phyloP scores from a whole-genome alignment of 2,797 vertebrate genomes.

The Melanotaenia pygmaea region DNA sequence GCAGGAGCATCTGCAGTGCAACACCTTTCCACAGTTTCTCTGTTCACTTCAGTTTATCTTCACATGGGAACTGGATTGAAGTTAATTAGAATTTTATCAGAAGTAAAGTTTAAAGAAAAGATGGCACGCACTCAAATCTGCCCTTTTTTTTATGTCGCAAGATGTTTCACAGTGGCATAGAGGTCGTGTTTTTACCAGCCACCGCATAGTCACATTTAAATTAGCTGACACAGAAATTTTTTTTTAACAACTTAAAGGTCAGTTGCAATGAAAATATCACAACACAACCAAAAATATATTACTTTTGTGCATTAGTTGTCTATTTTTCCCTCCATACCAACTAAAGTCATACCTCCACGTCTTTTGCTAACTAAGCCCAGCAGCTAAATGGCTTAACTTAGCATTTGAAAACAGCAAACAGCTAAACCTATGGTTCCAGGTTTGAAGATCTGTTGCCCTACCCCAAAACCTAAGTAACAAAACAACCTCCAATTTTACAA shows the following conservation, averaged over 20 bases:
- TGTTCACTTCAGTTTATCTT: slow-evolving; percentile 19
- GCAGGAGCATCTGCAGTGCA: slow-evolving; percentile 20
- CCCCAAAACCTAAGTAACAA: background rate
- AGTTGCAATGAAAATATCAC: background rate
- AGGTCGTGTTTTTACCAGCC: slow-evolving; percentile 35
- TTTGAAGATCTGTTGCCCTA: background rate
- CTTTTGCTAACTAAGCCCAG: background rate
- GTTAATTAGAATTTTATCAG: slow-evolving; percentile 78
- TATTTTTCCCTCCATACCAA: background rate
- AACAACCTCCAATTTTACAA: background rate
- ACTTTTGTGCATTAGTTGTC: background rate
- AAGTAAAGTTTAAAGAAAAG: slow-evolving; percentile 68
- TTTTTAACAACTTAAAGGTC: slow-evolving; percentile 26
- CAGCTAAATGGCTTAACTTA: background rate
- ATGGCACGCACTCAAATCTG: slow-evolving; percentile 47
- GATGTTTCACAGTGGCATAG: slow-evolving; percentile 32
- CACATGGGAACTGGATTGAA: slow-evolving; percentile 38
- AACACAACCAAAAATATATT: slow-evolving; percentile 4
- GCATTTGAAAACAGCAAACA: background rate
- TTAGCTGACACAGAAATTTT: slow-evolving; percentile 32
- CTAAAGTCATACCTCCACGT: background rate
- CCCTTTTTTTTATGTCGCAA: slow-evolving; percentile 63
- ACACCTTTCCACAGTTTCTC: slow-evolving; percentile 22
- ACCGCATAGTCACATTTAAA: slow-evolving; percentile 4
- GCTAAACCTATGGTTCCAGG: background rate